phyloP scores from a whole-genome alignment of 2,888 invertebrate species.

The Lepidochrysops patricia region DNA sequence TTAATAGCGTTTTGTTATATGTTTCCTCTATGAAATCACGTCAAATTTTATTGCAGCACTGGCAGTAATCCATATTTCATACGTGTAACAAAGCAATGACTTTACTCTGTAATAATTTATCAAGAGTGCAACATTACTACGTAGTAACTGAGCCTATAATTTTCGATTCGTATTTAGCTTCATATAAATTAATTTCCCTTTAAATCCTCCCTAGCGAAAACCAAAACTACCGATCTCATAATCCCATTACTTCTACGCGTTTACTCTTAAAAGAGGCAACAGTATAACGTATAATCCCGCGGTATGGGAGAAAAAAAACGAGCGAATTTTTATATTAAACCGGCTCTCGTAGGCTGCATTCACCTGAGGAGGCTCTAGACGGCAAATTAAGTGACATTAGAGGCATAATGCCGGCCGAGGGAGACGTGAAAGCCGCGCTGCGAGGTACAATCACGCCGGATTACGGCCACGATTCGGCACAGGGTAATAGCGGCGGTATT shows the following conservation, averaged over 20 bases:
- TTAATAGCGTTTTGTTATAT: not conserved
- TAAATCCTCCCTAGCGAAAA: constrained; percentile 37
- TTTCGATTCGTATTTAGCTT: constrained; percentile 36
- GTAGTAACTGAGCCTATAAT: constrained; percentile 24
- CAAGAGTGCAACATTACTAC: not conserved
- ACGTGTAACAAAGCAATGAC: not conserved
- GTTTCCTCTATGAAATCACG: not conserved
- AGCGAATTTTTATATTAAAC: constrained; percentile 68
- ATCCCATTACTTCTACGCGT: constrained; percentile 65
- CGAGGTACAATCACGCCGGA: constrained; percentile 39
- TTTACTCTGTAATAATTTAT: not conserved
- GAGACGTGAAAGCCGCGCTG: constrained; percentile 62
- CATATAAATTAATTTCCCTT: constrained; percentile 48
- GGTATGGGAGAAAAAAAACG: constrained; percentile 46
- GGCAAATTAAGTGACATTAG: constrained; percentile 73
- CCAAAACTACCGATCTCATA: constrained; percentile 54
- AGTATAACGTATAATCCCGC: constrained; percentile 57
- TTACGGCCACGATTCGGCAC: constrained; percentile 22
- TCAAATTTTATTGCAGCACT: not conserved
- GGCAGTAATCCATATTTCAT: not conserved
- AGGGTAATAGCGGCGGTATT: constrained; percentile 24
- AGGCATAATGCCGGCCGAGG: constrained; percentile 62
- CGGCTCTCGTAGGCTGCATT: constrained; percentile 59
- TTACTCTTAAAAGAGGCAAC: constrained; percentile 67
- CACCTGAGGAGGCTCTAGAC: constrained; percentile 69